A percentile compares a stretch with the other conserved stretches of the same genome.
Conservation (phyloP, 2,888 invertebrate genomes). For the Malthinus flaveolus region DNA sequence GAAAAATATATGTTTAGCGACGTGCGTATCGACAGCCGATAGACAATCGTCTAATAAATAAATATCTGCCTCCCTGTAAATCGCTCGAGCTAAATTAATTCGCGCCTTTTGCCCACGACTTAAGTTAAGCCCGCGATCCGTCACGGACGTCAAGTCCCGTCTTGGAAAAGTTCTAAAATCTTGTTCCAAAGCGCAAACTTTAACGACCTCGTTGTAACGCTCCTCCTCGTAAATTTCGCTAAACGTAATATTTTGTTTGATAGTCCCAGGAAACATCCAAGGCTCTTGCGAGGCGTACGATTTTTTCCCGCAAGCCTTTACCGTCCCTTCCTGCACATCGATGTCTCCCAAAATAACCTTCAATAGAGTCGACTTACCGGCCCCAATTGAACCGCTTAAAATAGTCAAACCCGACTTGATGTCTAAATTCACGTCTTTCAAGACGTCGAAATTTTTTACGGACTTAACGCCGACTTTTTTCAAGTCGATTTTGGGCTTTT, state of each 20-base stretch:
- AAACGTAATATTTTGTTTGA: conserved; percentile 77
- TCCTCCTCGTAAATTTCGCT: conserved; percentile 62
- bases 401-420: conserved; percentile 54
- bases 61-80: conserved; percentile 73
- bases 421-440: conserved; percentile 51
- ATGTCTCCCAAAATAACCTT: conserved; percentile 69
- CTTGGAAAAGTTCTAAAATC: conserved; percentile 73
- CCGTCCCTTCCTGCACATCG: conserved; percentile 63
- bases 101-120: conserved; percentile 83
- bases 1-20: conserved; percentile 70
- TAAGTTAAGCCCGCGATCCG: conserved; percentile 76
- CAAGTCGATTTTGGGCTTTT: conserved; percentile 39
- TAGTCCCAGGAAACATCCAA: conserved; percentile 60
- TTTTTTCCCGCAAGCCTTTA: conserved; percentile 64
- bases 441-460: conserved; percentile 28
- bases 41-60: conserved; percentile 78
- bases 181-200: conserved; percentile 62
- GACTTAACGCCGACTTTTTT: conserved; percentile 68
- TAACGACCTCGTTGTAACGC: conserved; percentile 61
- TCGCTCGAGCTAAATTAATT: conserved; percentile 72
- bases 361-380: conserved; percentile 61
- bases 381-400: conserved; percentile 65
- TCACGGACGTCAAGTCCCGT: conserved; percentile 74
- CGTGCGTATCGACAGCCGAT: conserved; percentile 75
- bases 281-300: conserved; percentile 63